Evolutionary conservation across 2,888 invertebrate genomes (phyloP), one percentile per base, ranked within the genome.

Genomic region (Callyntrura sp.): DNA sequence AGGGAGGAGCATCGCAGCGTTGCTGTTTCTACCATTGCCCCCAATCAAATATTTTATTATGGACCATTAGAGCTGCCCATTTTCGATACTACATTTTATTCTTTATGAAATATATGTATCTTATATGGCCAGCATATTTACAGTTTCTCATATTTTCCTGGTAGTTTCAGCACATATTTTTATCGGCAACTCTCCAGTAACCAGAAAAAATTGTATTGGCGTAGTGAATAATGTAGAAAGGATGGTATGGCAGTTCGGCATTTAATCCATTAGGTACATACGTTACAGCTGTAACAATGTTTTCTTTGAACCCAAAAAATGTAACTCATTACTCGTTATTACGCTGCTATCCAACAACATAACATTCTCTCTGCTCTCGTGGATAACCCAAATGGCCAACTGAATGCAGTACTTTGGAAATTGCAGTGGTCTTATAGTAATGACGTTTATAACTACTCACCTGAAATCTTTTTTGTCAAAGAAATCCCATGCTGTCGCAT

Each of bases 391-490:
- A 43, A 17, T 11, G 43, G n/a, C n/a, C 43, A 68, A 62, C 70
- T 65, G 51, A 70, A 84, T 51, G 65, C 14, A 35, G 9, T 35
- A 68, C 17, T 70, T 14, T 68, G 35, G 4, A 45, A 35, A n/a
- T 35, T 60, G 23, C 1, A 28, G n/a, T n/a, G n/a, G n/a, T n/a
- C n/a, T n/a, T n/a, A n/a, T n/a, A n/a, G n/a, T n/a, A n/a, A n/a
- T n/a, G n/a, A n/a, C n/a, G n/a, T 25, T 17, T 57, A 79, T 43
- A 20, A 23, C 1, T 8, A 55, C 83, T 91, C 94, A 97, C 97
- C 98, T 96, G 94, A 96, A 98, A 94, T 98, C 98, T 25, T 97
- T 96, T 93, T 96, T 95, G 94, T 98, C 97, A 94, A 97, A 97
- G 94, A 98, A 97, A 94, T 98, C 97, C 98, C 98, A 98, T 0